A percentile compares a stretch with the other conserved stretches of the same genome.
Conservation (phyloP, 2,113 vertebrate species). For the Platycercus adscitus region DNA sequence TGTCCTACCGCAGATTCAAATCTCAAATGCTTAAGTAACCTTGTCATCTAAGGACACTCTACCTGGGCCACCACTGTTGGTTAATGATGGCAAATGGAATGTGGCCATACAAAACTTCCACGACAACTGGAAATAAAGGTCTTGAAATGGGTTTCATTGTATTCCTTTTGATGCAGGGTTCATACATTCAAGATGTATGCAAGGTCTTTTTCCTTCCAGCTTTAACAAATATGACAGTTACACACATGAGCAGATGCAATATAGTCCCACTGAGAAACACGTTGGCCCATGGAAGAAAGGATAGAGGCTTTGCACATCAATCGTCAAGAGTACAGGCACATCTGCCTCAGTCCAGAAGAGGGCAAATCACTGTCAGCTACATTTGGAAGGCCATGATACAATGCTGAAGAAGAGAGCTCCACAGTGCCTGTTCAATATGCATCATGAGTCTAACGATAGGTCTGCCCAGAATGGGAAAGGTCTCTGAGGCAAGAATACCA, state of each 20-base stretch:
- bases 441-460: not conserved
- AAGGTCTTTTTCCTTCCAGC: not conserved
- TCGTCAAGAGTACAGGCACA: not conserved
- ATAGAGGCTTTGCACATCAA: not conserved
- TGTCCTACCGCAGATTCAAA: accelerated
- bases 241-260: not conserved
- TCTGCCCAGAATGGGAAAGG: not conserved
- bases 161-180: not conserved
- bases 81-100: not conserved
- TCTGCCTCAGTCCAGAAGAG: not conserved
- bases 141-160: not conserved
- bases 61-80: not conserved
- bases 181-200: not conserved
- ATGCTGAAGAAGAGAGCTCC: not conserved
- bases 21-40: not conserved
- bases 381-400: accelerated
- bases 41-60: not conserved
- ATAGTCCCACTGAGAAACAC: not conserved
- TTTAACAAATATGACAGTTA: not conserved
- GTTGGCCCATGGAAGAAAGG: not conserved
- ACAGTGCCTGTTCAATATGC: not conserved
- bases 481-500: not conserved
- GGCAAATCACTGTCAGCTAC: not conserved
- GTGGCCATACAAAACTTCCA: not conserved
- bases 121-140: not conserved